Base-by-base conservation (phyloP, 1,140 invertebrate genomes). In the Drosophila chauvacae region DNA sequence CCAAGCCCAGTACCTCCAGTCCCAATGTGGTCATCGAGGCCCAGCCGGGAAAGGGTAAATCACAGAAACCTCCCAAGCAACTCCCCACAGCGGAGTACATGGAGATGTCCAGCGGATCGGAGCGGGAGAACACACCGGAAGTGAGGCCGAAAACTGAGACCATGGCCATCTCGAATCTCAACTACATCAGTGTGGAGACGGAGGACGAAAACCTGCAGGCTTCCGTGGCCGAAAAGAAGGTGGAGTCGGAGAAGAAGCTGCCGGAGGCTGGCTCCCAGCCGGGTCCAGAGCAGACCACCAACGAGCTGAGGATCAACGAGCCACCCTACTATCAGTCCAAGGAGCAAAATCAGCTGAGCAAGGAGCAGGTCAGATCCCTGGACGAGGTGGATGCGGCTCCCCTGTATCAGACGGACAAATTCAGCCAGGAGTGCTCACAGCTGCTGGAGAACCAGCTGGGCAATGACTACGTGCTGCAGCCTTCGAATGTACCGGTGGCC, bases 101-200 rank as follows among this genome's bases (percentile, higher is more conserved):
- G 92, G 92, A 92, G 64, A 93, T 93, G 92, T 92, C 90, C 9
- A 92, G 92, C 41, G 91, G 92, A 14, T 91, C 90, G 11, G 90
- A 91, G 57, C 74, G 90, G 28, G 91, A 92, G 60, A 86, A 92
- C 45, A 82, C 91, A 13, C 91, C 88, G 0, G 81, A 86, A 39
- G 78, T 85, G 41, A 81, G 85, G 37, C 35, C 64, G 30, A 90
- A 88, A 26, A 75, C 59, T n/a, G 83, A 86, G 57, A 92, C 91
- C 7, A 66, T 91, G 66, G 92, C 92, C 56, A 83, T 92, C 16
- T 88, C 91, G 51, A 92, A 92, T 83, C 73, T 93, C 50, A 93
- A 92, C 55, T 93, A 93, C 16, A 90, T 92, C 5, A 92, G 92
- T 51, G 87, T 93, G 3, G 92, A 91, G 23, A 88, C 80, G 16